A percentile compares a stretch with the other conserved stretches of the same genome.
These are phyloP conservation scores for Antheraea assamensis DNA, from an alignment of 2,888 invertebrate genomes.

Conservation along the genomic window DNA sequence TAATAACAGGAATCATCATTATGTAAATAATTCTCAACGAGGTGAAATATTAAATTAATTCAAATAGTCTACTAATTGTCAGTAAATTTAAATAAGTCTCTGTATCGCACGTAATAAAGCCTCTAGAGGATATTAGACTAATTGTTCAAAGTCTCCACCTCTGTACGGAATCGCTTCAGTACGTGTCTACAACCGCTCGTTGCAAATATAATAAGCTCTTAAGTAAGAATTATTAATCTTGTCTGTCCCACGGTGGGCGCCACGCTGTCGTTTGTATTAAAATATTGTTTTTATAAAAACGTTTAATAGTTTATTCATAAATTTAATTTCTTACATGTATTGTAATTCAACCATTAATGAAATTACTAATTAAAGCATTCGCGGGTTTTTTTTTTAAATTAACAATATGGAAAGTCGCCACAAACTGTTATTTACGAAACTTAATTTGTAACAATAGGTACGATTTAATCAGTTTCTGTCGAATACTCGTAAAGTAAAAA, in stretches of 20 bases:
- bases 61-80: conserved; percentile 8
- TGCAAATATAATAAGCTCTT: conserved; percentile 48
- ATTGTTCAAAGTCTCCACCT: conserved; percentile 27
- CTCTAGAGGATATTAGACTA: conserved; percentile 22
- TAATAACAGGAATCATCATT: background rate
- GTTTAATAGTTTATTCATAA: conserved; percentile 23
- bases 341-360: background rate
- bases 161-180: conserved; percentile 29
- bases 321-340: conserved; percentile 18
- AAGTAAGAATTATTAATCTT: conserved; percentile 52
- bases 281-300: conserved; percentile 34
- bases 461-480: background rate
- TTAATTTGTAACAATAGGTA: background rate
- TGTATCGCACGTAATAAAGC: conserved; percentile 11
- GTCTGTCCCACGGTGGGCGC: conserved; percentile 59
- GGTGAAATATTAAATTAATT: conserved; percentile 9
- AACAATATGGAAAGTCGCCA: background rate
- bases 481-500: background rate
- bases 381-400: too few species aligned
- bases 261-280: conserved; percentile 45
- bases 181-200: conserved; percentile 30
- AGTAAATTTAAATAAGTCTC: conserved; percentile 8
- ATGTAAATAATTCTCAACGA: conserved; percentile 1
- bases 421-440: background rate
- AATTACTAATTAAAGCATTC: background rate